Conservation (phyloP, 1,140 invertebrate genomes). For the Asobara japonica region DNA sequence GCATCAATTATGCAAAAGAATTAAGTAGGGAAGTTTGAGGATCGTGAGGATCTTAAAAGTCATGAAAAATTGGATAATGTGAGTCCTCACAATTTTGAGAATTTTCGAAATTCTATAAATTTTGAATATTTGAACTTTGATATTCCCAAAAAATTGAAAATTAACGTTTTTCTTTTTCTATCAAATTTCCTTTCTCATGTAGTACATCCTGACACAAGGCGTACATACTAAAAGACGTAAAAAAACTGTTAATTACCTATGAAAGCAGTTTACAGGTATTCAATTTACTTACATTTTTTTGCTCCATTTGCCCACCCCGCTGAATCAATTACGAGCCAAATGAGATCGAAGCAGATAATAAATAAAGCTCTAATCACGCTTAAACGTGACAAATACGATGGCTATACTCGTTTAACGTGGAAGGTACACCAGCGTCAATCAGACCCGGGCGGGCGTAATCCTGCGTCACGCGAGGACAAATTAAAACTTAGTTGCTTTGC, state of each 20-base stretch:
- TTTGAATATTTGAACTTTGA: no score
- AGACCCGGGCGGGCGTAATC: slow-evolving; percentile 55
- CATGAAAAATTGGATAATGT: no score
- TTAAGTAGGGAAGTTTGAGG: no score
- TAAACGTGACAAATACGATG: slow-evolving; percentile 7
- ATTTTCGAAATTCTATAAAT: no score
- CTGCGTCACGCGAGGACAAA: slow-evolving; percentile 58
- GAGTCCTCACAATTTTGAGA: no score
- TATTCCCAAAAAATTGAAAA: no score
- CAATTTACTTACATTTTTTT: neutral
- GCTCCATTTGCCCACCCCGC: neutral
- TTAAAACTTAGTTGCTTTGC: slow-evolving; percentile 61
- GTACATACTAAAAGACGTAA: neutral
- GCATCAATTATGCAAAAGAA: no score
- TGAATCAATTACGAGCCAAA: neutral
- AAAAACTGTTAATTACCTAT: neutral
- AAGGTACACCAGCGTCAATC: slow-evolving; percentile 48
- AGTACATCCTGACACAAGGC: no score
- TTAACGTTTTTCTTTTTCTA: no score
- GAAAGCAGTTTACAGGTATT: neutral
- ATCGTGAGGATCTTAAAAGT: no score
- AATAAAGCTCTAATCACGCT: slow-evolving; percentile 4
- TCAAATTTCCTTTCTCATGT: no score
- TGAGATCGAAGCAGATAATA: neutral
- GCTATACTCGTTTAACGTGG: neutral